Percentiles rank a stretch among this genome's conserved stretches.
Evolutionary conservation across 2,888 invertebrate species (phyloP).

Genomic region (Desoria tigrina): DNA sequence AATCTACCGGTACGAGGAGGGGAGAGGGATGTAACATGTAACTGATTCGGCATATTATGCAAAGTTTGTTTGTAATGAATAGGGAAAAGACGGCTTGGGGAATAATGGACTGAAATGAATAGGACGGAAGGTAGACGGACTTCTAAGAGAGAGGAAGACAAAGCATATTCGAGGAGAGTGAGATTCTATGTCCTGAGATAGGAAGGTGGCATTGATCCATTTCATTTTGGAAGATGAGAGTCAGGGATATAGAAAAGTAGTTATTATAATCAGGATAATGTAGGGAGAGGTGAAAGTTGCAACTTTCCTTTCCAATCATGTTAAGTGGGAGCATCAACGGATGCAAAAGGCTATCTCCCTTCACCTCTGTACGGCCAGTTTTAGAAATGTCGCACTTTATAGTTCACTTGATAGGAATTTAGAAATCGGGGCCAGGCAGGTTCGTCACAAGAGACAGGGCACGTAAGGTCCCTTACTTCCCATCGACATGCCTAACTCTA

Average conservation of each 20-base stretch:
- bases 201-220: conserved; percentile 13
- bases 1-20: too few species aligned
- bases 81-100: not conserved
- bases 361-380: not conserved
- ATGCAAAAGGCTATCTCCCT: conserved; percentile 26
- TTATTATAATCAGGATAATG: conserved; percentile 53
- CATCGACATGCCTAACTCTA: too few species aligned
- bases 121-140: not conserved
- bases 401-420: not conserved
- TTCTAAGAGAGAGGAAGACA: not conserved
- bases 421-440: not conserved
- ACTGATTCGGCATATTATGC: too few species aligned
- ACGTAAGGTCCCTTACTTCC: too few species aligned
- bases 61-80: too few species aligned
- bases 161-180: not conserved
- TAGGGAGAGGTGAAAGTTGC: conserved; percentile 45
- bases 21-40: too few species aligned
- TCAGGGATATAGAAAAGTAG: conserved; percentile 30
- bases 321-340: conserved; percentile 46
- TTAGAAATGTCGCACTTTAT: conserved; percentile 8
- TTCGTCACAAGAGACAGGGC: not conserved
- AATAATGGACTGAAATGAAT: not conserved
- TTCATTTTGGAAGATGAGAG: conserved; percentile 11
- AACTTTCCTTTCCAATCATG: conserved; percentile 53
- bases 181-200: not conserved